These are phyloP conservation scores for Dermolepida albohirtum DNA, from an alignment of 2,888 invertebrate genomes.

Conservation along the genomic window DNA sequence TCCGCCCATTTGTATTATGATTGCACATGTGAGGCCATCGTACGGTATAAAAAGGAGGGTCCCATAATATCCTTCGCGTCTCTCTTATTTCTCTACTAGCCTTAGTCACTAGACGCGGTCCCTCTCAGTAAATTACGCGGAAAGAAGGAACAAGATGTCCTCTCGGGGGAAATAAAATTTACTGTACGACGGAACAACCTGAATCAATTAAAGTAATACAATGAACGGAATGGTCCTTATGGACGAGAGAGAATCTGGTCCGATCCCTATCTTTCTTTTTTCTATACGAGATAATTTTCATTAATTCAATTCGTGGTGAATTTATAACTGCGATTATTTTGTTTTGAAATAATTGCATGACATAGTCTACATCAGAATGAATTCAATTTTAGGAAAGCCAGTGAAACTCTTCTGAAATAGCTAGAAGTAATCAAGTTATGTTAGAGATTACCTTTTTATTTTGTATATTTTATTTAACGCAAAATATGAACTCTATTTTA, in stretches of 20 bases:
- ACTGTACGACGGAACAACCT: conserved; percentile 24
- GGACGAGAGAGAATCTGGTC: background rate
- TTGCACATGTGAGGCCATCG: conserved; percentile 1
- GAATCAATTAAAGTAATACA: conserved; percentile 42
- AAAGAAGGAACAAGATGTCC: conserved; percentile 13
- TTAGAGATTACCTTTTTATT: no score
- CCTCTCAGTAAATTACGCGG: conserved; percentile 23
- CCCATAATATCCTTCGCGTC: background rate
- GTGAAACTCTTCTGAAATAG: no score
- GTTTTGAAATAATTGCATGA: no score
- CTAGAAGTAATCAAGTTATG: no score
- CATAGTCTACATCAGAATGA: no score
- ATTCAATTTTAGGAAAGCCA: no score
- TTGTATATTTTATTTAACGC: no score
- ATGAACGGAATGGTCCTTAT: conserved; percentile 13
- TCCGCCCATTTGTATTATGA: background rate
- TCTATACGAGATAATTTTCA: background rate
- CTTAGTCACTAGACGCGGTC: background rate
- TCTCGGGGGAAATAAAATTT: conserved; percentile 35
- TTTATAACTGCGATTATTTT: no score
- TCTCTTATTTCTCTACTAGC: no score
- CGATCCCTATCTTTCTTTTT: background rate
- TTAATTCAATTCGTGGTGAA: no score
- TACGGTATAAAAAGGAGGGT: background rate
- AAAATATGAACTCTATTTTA: no score